A percentile compares a stretch with the other conserved stretches of the same genome.
Evolutionary conservation across 1,140 invertebrate genomes (phyloP).

Genomic region (Macrobrachium nipponense): DNA sequence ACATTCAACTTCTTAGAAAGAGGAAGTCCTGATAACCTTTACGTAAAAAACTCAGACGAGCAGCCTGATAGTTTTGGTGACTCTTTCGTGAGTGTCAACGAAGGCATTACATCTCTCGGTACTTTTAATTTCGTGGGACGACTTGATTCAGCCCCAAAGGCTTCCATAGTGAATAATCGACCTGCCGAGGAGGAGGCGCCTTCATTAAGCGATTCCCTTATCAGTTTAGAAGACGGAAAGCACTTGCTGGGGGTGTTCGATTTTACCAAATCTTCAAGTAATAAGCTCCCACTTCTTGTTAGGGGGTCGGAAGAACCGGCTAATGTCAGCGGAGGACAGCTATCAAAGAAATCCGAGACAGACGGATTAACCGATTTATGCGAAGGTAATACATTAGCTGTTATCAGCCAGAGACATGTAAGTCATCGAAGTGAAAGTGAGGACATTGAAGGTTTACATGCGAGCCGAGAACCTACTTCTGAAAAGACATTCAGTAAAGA

Average conservation of each 20-base stretch:
- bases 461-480: too few species aligned
- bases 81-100: slow-evolving; percentile 5
- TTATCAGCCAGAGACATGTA: too few species aligned
- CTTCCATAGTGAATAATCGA: background rate
- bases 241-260: slow-evolving; percentile 43
- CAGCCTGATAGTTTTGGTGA: background rate
- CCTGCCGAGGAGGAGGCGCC: slow-evolving; percentile 2
- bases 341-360: background rate
- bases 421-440: too few species aligned
- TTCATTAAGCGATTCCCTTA: slow-evolving; percentile 20
- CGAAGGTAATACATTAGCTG: too few species aligned
- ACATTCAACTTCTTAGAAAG: slow-evolving; percentile 28
- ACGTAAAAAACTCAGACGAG: background rate
- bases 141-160: background rate
- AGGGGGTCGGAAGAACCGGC: background rate
- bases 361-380: too few species aligned
- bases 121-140: slow-evolving; percentile 31
- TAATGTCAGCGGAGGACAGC: background rate
- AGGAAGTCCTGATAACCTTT: background rate
- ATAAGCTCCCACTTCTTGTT: background rate
- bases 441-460: too few species aligned
- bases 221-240: slow-evolving; percentile 44
- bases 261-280: slow-evolving; percentile 19
- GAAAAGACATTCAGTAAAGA: too few species aligned
- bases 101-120: slow-evolving; percentile 15